Evolutionary conservation across 2,113 vertebrate species (phyloP).

Genomic region (Reinhardtius hippoglossoides): DNA sequence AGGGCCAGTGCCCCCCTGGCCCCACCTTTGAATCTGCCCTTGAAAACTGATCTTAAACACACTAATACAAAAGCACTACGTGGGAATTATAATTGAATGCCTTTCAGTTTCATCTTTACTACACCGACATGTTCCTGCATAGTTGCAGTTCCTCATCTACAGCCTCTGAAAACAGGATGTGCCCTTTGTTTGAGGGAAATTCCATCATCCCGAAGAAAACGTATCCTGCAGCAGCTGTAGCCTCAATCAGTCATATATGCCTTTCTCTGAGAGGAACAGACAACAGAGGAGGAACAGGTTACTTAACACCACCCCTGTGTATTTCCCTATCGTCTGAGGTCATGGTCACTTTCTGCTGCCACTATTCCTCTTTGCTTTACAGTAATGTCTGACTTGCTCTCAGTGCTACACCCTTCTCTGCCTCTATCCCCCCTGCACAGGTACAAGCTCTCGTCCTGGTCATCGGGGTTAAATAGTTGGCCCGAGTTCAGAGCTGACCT

Average conservation of each 20-base stretch:
- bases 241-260: constrained; percentile 72
- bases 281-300: constrained; percentile 56
- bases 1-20: no score
- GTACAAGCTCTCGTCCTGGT: constrained; percentile 10
- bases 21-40: no score
- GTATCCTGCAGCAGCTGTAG: constrained; percentile 68
- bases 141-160: constrained; percentile 36
- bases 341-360: constrained; percentile 19
- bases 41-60: neutral
- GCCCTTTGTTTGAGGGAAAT: constrained; percentile 56
- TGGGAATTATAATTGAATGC: neutral
- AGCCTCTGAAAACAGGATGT: constrained; percentile 65
- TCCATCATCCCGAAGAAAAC: constrained; percentile 58
- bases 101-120: constrained; percentile 42
- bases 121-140: constrained; percentile 32
- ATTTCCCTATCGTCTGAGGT: constrained; percentile 40
- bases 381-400: constrained; percentile 42
- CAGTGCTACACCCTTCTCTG: neutral
- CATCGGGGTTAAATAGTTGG: constrained; percentile 58
- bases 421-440: neutral
- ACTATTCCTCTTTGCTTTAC: constrained; percentile 26
- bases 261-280: constrained; percentile 62
- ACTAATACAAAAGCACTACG: constrained; percentile 4
- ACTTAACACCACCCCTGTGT: constrained; percentile 30
- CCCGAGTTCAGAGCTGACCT: constrained; percentile 50